A percentile compares a stretch with the other conserved stretches of the same genome.
phyloP scores from a whole-genome alignment of 2,113 vertebrate species.

The Macrotis lagotis region DNA sequence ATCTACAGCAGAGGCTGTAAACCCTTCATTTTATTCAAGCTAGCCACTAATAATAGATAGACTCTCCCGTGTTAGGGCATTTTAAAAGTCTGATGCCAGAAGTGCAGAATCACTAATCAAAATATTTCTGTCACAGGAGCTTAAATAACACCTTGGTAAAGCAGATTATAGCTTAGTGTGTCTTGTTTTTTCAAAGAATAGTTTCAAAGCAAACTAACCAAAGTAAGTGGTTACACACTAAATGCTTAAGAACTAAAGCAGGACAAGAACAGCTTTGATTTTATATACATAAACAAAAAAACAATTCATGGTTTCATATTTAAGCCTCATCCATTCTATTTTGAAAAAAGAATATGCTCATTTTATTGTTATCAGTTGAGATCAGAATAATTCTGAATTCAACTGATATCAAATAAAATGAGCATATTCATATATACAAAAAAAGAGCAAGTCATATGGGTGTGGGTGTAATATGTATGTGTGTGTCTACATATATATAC shows the following conservation, averaged over 20 bases:
- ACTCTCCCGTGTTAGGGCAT: background rate
- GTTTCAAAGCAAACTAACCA: background rate
- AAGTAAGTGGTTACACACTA: background rate
- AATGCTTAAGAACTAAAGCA: constrained; percentile 27
- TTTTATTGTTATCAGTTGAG: background rate
- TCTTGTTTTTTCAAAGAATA: constrained; percentile 7
- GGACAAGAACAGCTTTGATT: background rate
- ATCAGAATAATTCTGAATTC: background rate
- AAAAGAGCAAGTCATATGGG: background rate
- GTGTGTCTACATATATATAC: background rate
- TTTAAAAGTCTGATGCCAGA: background rate
- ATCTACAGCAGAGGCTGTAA: background rate
- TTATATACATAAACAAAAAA: background rate
- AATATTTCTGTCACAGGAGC: background rate
- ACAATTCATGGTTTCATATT: background rate
- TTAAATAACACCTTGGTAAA: constrained; percentile 2
- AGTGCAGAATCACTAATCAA: background rate
- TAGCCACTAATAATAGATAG: too few relatives aligned
- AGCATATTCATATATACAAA: background rate
- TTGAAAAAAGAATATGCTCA: background rate
- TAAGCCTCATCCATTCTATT: background rate
- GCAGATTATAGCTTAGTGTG: background rate
- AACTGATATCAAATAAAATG: background rate
- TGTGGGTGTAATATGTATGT: background rate
- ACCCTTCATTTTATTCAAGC: background rate